Conservation (phyloP, 2,113 vertebrate species). For the Sander lucioperca region DNA sequence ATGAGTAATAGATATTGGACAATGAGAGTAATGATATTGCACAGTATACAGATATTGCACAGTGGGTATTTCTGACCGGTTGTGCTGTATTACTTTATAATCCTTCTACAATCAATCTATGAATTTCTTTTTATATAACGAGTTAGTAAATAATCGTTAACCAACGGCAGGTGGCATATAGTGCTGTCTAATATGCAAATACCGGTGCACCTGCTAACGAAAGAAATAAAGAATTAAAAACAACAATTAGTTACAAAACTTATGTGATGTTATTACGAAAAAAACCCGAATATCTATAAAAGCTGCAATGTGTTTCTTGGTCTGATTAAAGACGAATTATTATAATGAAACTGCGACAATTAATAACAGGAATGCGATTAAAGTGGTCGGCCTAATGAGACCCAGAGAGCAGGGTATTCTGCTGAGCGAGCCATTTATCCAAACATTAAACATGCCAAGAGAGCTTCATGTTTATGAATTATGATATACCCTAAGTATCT, state of each 20-base stretch:
- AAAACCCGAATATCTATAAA: neutral
- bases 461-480: neutral
- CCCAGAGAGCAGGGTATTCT: neutral
- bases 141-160: conserved; percentile 25
- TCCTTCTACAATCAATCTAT: neutral
- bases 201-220: conserved; percentile 25
- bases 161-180: conserved; percentile 79
- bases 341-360: neutral
- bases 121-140: neutral
- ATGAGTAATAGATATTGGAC: no score
- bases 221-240: neutral
- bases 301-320: neutral
- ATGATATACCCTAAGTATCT: neutral
- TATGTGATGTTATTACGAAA: neutral
- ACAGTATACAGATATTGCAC: no score
- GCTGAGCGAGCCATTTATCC: neutral
- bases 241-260: neutral
- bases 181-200: conserved; percentile 55
- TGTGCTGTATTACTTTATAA: neutral
- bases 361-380: neutral
- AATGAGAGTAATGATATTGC: no score
- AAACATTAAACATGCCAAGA: neutral
- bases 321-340: neutral
- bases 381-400: neutral
- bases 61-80: no score